phyloP scores from a whole-genome alignment of 2,797 vertebrate genomes.

The Hemitrygon akajei region DNA sequence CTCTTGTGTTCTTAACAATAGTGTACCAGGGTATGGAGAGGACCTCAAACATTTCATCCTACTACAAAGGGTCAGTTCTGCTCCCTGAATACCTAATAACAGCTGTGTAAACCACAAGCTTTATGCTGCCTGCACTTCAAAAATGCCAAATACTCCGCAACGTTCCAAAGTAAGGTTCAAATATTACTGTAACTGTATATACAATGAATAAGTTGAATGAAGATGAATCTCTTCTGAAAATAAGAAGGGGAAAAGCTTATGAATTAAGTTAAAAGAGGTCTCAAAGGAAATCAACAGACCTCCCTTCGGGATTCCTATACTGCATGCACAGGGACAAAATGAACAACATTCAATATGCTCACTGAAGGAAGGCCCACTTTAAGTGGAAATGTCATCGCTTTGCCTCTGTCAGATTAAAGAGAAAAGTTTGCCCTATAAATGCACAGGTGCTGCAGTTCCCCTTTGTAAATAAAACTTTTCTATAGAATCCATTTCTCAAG shows the following conservation, averaged over 20 bases:
- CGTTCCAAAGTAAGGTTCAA: neutral
- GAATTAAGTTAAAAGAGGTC: neutral
- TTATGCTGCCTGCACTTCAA: neutral
- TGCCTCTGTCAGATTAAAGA: neutral
- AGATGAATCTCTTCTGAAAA: neutral
- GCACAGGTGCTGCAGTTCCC: no score
- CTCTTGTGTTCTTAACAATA: neutral
- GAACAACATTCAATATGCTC: neutral
- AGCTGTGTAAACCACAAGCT: neutral
- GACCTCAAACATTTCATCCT: neutral
- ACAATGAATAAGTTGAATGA: neutral
- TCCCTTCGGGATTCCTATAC: neutral
- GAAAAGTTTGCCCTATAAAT: neutral
- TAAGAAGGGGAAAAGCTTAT: neutral
- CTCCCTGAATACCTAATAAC: neutral
- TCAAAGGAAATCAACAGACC: neutral
- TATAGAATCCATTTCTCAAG: neutral
- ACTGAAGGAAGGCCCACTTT: no score
- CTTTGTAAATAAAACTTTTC: neutral
- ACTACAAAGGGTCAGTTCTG: neutral
- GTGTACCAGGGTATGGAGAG: neutral
- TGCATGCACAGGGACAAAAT: neutral
- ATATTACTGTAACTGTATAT: neutral
- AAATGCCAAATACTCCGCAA: neutral
- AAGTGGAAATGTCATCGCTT: no score